Base-by-base conservation (phyloP, 2,888 invertebrate genomes). In the Leucophenga montana region DNA sequence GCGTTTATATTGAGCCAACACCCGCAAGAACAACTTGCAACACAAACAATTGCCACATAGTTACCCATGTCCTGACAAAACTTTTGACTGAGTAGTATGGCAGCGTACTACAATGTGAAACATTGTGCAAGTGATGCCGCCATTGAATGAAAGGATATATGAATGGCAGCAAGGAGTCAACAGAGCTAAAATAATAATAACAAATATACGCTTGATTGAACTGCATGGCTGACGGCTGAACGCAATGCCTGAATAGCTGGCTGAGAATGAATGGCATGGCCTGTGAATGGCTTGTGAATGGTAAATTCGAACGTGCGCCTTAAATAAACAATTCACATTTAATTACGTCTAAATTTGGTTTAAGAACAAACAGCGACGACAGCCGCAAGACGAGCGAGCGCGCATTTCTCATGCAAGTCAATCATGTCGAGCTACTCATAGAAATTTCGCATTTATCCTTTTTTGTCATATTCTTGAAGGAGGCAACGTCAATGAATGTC, bases 281-380 rank as follows among this genome's bases (percentile, higher is more conserved):
- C 50, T 53, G 20, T 44, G 61, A 57, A 61, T 31, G 66, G 65
- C 27, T 27, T 27, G 27, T 27, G 11, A 39, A 39, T 22, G 33
- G 33, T 39, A 39, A 44, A 61, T 61, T 1, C 70, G 81, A 80
- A 78, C 85, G 85, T 84, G 85, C 77, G 83, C 81, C 84, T 79
- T 85, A 83, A 85, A 85, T 85, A 86, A 86, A 86, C 85, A 86
- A 83, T 85, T 86, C 85, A 84, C 85, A 85, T 85, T 85, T 86
- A 86, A 86, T 86, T 86, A 86, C 79, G 85, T 84, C 85, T 85
- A 86, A 86, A 86, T 85, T 85, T 85, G 85, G 85, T 85, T 85
- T 75, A 79, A 80, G 80, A 85, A 85, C 82, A 85, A 85, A 86
- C 80, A 82, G 73, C 77, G 78, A 76, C 83, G 83, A 81, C 81